Evolutionary conservation across 2,888 invertebrate species (phyloP), one percentile per base, ranked within the genome.

Genomic region (Melanophora roralis): DNA sequence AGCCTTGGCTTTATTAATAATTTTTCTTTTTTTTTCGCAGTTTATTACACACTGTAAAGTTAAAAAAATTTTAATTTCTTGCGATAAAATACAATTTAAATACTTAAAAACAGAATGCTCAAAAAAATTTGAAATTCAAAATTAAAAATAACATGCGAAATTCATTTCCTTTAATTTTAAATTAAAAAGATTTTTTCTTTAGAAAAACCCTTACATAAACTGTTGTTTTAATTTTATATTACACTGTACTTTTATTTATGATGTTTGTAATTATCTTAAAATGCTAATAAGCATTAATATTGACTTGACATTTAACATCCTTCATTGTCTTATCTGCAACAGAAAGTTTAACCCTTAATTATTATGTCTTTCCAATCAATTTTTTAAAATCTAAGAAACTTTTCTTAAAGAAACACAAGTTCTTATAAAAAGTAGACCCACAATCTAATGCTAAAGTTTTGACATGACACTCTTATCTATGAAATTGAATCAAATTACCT

Each of bases 401-500:
- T 47, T 49, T 34, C 11, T 1, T 36, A 43, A 68, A 43, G 47
- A 8, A 12, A 23, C 6, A 9, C 1, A 5, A 32, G 12, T 19
- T 7, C 23, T 27, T 27, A 32, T 6, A 19, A 19, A 4, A 40
- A 12, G 1, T 19, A 12, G 27, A 4, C 6, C 40, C 12, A 23
- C 64, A 40, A 12, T 16, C 45, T 36, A 27, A 36, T n/a, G 14
- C 14, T 8, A 59, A 45, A 32, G 51, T 43, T 36, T 32, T 51
- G 8, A 57, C 55, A 73, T 59, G 43, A 78, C 27, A 60, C 64
- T 69, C 84, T 85, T 89, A 89, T 89, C 89, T 86, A 82, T 85
- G 87, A 86, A 89, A 89, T 89, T 89, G 89, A 89, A 89, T 89
- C 89, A 89, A 89, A 89, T 89, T 89, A 88, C 90, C 88, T 88